Conservation (phyloP, 2,113 vertebrate species). For the Dasyurus viverrinus region DNA sequence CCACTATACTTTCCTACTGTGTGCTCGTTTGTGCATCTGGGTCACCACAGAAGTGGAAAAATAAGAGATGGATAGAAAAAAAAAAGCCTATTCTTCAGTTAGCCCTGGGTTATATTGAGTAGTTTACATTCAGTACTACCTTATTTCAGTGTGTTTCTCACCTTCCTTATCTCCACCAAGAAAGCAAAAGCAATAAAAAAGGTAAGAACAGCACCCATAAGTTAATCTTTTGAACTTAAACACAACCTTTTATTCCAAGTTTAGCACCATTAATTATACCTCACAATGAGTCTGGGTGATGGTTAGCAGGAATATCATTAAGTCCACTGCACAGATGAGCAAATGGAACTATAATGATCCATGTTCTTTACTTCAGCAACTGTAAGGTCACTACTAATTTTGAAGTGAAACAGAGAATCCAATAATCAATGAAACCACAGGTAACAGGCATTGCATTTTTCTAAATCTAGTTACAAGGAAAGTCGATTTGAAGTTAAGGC, state of each 20-base stretch:
- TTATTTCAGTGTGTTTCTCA: background rate
- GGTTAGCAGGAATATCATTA: background rate
- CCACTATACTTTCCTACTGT: background rate
- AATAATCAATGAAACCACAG: background rate
- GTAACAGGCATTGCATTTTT: background rate
- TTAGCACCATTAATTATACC: conserved; percentile 3
- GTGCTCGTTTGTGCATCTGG: background rate
- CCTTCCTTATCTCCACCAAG: background rate
- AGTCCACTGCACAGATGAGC: background rate
- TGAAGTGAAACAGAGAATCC: background rate
- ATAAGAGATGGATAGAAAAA: background rate
- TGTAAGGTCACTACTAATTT: background rate
- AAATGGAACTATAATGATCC: background rate
- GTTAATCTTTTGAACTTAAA: conserved; percentile 1
- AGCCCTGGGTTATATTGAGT: conserved; percentile 18
- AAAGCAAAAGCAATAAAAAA: background rate
- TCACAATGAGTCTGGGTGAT: background rate
- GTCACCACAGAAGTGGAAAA: conserved; percentile 13
- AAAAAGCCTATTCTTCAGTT: conserved; percentile 14
- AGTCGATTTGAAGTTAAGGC: conserved; percentile 16
- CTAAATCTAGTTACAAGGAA: background rate
- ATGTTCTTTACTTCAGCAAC: background rate
- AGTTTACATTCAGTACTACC: background rate
- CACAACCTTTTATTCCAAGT: background rate
- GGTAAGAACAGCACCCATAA: conserved; percentile 1